These are phyloP conservation scores for Eurystomus glaucurus DNA, from an alignment of 2,797 vertebrate genomes.

Conservation along the genomic window DNA sequence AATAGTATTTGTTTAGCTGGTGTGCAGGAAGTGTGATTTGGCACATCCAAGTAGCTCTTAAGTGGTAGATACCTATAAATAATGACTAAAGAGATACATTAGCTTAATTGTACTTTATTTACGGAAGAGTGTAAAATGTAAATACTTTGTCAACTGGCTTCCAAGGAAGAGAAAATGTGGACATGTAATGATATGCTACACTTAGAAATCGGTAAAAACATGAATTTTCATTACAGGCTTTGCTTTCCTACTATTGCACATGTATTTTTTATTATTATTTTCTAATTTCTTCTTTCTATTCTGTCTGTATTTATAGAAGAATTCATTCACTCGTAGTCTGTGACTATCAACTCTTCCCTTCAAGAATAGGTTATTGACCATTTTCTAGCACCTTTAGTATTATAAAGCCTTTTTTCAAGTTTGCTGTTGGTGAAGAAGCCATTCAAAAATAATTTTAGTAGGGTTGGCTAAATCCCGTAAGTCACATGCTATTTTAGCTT, in stretches of 20 bases:
- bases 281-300: neutral
- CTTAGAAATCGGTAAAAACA: neutral
- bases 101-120: neutral
- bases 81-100: neutral
- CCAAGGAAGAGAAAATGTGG: neutral
- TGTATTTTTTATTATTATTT: neutral
- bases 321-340: neutral
- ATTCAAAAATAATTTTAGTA: slow-evolving; percentile 34
- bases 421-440: slow-evolving; percentile 9
- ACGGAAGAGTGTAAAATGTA: neutral
- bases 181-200: neutral
- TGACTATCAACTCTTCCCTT: neutral
- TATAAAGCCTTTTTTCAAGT: neutral
- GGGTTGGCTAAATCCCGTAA: neutral
- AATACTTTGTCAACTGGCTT: neutral
- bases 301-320: neutral
- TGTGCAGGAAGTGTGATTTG: neutral
- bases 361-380: neutral
- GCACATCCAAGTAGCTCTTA: neutral
- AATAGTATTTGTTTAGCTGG: neutral
- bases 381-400: neutral
- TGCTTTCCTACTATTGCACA: neutral
- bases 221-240: neutral
- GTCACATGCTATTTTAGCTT: slow-evolving; percentile 25
- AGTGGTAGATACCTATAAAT: neutral